Conservation (phyloP, 2,888 invertebrate genomes). For the Hypsopygia costalis region DNA sequence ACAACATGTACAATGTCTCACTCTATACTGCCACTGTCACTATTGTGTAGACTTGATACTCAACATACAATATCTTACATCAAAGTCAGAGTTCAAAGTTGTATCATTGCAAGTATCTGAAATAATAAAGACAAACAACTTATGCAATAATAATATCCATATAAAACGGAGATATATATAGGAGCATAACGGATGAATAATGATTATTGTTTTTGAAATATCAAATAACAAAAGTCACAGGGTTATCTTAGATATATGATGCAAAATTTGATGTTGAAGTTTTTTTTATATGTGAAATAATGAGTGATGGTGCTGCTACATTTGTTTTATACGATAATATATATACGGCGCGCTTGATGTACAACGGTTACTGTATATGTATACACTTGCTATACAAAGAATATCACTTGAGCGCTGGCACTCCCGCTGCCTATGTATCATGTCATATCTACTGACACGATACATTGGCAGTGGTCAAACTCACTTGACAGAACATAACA, state of each 20-base stretch:
- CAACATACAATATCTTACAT: conserved; percentile 51
- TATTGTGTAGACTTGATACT: conserved; percentile 15
- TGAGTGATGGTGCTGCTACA: too few species aligned
- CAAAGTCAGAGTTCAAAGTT: conserved; percentile 67
- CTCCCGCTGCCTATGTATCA: too few species aligned
- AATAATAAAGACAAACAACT: conserved; percentile 63
- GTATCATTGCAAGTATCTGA: conserved; percentile 53
- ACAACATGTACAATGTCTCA: conserved; percentile 25
- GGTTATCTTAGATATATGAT: conserved; percentile 11
- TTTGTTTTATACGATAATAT: too few species aligned
- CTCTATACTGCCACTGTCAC: conserved; percentile 30
- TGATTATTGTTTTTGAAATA: not conserved
- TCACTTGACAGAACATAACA: too few species aligned
- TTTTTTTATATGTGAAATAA: too few species aligned
- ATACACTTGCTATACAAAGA: too few species aligned
- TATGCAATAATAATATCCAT: conserved; percentile 49
- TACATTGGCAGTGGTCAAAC: too few species aligned
- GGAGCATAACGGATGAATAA: not conserved
- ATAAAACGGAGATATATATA: too few species aligned
- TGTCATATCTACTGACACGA: too few species aligned
- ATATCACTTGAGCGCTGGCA: too few species aligned
- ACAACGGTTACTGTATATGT: too few species aligned
- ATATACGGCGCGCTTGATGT: too few species aligned
- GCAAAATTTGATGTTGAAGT: not conserved
- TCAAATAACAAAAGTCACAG: not conserved